Base-by-base conservation (phyloP, 2,888 invertebrate genomes). In the Xestobium rufovillosum region DNA sequence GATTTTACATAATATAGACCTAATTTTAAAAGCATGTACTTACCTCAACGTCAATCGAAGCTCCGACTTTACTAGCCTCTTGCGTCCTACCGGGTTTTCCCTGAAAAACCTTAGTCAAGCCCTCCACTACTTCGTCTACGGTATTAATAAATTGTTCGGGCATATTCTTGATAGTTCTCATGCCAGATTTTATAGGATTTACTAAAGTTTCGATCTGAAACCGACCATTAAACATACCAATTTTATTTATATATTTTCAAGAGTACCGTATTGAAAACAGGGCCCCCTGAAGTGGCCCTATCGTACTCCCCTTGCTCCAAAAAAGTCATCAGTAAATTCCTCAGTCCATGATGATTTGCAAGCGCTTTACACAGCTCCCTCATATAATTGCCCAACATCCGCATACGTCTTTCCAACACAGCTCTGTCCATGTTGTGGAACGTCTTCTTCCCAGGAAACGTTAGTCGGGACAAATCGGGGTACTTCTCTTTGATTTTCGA, bases 391-490 rank as follows among this genome's bases (percentile, higher is more conserved):
- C 92, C 89, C 25, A 92, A 57, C 73, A 82, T 78, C 26, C 75
- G 68, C 72, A 88, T 89, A 11, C 95, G 72, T 52, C 78, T 82
- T 60, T 95, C 94, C 36, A 95, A 66, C 14, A 95, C 83, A 2
- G 76, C 67, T 6, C 85, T 69, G 38, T 90, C 90, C 61, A 90
- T 87, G 59, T 94, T 95, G 57, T 92, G 90, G 63, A 95, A 89
- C 30, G 92, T 84, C 60, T 91, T 91, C 66, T 95, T 96, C 0
- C 83, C 88, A 0, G 95, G 95, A 57, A 94, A 89, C 14, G 80
- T 74, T 17, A 92, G 68, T 51, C 79, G 80, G 1, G 77, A 73
- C 13, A 92, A 65, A 57, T 83, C 82, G 16, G 84, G 80, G 72
- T 80, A 91, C 81, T 74, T 78, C 38, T 84, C 83, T 57, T 84